Evolutionary conservation across 2,888 invertebrate genomes (phyloP).

Genomic region (Brassicogethes aeneus): DNA sequence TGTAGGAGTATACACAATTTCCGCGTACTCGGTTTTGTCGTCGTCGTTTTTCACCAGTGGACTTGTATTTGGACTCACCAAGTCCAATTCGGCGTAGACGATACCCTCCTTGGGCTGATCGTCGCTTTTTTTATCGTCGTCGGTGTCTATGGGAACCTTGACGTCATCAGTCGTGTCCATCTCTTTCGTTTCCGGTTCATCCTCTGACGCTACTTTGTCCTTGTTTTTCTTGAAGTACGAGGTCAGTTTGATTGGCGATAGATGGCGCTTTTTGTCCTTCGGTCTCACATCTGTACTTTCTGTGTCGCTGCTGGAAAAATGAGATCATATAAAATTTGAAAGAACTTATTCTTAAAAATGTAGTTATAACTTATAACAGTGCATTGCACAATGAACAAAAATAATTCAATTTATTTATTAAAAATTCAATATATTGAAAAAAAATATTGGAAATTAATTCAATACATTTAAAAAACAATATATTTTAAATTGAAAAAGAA

Average conservation of each 20-base stretch:
- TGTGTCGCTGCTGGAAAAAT: slow-evolving; percentile 52
- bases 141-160: slow-evolving; percentile 12
- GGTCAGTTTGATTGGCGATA: slow-evolving; percentile 27
- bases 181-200: slow-evolving; percentile 16
- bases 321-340: too few species aligned
- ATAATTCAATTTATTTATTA: too few species aligned
- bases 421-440: too few species aligned
- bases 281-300: slow-evolving; percentile 51
- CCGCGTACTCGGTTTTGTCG: slow-evolving; percentile 65
- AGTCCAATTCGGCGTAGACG: slow-evolving; percentile 65
- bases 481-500: too few species aligned
- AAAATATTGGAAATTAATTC: too few species aligned
- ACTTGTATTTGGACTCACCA: slow-evolving; percentile 42
- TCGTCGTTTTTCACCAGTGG: slow-evolving; percentile 44
- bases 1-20: slow-evolving; percentile 64
- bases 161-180: slow-evolving; percentile 12
- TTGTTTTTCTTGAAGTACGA: slow-evolving; percentile 28
- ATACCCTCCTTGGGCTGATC: slow-evolving; percentile 39
- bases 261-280: slow-evolving; percentile 17
- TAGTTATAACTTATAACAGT: too few species aligned
- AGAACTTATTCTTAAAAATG: slow-evolving; percentile 5
- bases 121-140: slow-evolving; percentile 11
- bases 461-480: too few species aligned
- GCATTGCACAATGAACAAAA: too few species aligned
- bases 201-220: slow-evolving; percentile 25